Evolutionary conservation across 1,140 invertebrate genomes (phyloP).

Genomic region (Aphelenchoides avenae): DNA sequence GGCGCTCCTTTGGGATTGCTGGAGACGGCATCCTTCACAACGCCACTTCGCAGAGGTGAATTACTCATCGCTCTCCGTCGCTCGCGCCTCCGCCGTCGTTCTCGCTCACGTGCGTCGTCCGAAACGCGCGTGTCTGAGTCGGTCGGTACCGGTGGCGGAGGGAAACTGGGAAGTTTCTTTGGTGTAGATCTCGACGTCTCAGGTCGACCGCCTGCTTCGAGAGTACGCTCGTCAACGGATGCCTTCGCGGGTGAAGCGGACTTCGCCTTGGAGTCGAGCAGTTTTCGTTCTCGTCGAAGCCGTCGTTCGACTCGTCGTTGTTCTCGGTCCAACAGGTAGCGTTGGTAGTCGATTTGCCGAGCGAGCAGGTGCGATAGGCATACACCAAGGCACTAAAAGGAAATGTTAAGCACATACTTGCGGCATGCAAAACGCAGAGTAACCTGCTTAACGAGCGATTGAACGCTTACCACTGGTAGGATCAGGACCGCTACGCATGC

Average conservation of each 20-base stretch:
- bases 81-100: too few relatives aligned
- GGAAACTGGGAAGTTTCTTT: too few relatives aligned
- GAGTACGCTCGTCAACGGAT: too few relatives aligned
- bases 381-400: constrained; percentile 51
- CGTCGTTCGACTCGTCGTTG: constrained; percentile 48
- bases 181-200: too few relatives aligned
- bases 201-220: too few relatives aligned
- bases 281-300: constrained; percentile 34
- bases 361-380: constrained; percentile 53
- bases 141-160: constrained; percentile 9
- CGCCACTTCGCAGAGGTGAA: too few relatives aligned
- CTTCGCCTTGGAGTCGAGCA: constrained; percentile 10
- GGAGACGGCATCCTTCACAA: too few relatives aligned
- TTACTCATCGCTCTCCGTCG: too few relatives aligned
- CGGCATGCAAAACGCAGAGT: constrained; percentile 2
- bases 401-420: neutral
- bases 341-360: constrained; percentile 58
- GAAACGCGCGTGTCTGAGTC: constrained; percentile 3
- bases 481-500: constrained; percentile 48
- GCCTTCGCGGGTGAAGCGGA: neutral
- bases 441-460: neutral
- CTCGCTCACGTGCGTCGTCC: too few relatives aligned
- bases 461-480: constrained; percentile 50
- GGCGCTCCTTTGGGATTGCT: too few relatives aligned
- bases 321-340: constrained; percentile 52